Evolutionary conservation across 2,797 vertebrate genomes (phyloP).

Genomic region (Lacerta agilis): DNA sequence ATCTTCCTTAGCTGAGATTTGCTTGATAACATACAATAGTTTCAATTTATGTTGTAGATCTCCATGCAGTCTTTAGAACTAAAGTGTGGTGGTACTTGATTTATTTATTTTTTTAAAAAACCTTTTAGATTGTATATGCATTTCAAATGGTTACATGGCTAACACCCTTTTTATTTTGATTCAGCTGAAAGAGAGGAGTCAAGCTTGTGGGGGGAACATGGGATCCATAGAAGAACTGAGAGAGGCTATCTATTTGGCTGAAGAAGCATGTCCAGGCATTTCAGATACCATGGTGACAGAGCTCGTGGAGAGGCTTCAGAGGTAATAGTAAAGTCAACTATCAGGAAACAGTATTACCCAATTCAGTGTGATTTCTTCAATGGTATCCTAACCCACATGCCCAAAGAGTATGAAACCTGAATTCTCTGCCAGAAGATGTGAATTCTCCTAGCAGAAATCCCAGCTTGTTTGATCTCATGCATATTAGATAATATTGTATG

Average conservation of each 20-base stretch:
- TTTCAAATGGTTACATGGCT: not conserved
- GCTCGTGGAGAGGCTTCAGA: constrained; percentile 92
- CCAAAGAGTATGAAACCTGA: not conserved
- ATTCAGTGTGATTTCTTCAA: not conserved
- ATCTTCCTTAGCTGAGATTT: constrained; percentile 3
- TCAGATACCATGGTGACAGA: constrained; percentile 92
- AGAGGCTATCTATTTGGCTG: constrained; percentile 89
- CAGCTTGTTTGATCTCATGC: not conserved
- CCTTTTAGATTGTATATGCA: not conserved
- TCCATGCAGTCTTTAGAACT: not conserved
- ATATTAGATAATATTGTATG: not conserved
- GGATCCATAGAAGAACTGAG: constrained; percentile 89
- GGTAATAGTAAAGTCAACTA: constrained; percentile 74
- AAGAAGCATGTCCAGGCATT: constrained; percentile 92
- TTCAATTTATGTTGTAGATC: not conserved
- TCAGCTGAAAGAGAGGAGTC: constrained; percentile 91
- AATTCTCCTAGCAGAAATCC: not conserved
- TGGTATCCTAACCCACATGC: not conserved
- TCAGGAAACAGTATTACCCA: not conserved
- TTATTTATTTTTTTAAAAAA: not conserved
- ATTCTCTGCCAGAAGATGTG: not conserved
- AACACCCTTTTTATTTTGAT: constrained; percentile 14
- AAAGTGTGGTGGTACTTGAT: not conserved
- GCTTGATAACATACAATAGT: not conserved
- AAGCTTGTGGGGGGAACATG: constrained; percentile 86